Percentiles rank a stretch among this genome's conserved stretches.
Evolutionary conservation across 2,797 vertebrate genomes (phyloP).

Genomic region (Enteromius radiatus): DNA sequence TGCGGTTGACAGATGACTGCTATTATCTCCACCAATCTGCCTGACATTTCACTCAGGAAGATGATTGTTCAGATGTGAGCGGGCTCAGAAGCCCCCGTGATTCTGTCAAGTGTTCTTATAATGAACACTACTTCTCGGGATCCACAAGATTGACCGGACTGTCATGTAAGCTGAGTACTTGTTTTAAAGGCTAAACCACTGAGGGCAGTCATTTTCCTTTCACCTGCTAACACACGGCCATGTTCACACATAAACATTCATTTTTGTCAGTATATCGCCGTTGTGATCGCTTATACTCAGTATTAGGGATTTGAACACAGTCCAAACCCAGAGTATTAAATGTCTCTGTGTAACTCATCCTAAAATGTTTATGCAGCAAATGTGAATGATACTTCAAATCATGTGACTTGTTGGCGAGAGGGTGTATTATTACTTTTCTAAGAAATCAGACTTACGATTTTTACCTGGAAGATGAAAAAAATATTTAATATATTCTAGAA

Average conservation of each 20-base stretch:
- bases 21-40: constrained; percentile 80
- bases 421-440: background rate
- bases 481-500: background rate
- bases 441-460: background rate
- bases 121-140: constrained; percentile 45
- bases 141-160: constrained; percentile 44
- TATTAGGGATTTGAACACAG: constrained; percentile 14
- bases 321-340: background rate
- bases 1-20: constrained; percentile 80
- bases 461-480: background rate
- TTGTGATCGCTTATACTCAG: background rate
- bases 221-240: constrained; percentile 6
- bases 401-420: background rate
- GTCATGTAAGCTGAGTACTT: constrained; percentile 36
- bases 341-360: background rate
- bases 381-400: background rate
- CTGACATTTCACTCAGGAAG: constrained; percentile 75
- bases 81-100: constrained; percentile 72
- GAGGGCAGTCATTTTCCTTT: constrained; percentile 29
- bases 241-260: constrained; percentile 19
- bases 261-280: constrained; percentile 3
- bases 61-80: constrained; percentile 79
- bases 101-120: constrained; percentile 58
- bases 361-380: background rate
- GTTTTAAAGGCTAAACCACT: constrained; percentile 29